Conservation (phyloP, 1,140 invertebrate genomes). For the Drosophila setifemur region DNA sequence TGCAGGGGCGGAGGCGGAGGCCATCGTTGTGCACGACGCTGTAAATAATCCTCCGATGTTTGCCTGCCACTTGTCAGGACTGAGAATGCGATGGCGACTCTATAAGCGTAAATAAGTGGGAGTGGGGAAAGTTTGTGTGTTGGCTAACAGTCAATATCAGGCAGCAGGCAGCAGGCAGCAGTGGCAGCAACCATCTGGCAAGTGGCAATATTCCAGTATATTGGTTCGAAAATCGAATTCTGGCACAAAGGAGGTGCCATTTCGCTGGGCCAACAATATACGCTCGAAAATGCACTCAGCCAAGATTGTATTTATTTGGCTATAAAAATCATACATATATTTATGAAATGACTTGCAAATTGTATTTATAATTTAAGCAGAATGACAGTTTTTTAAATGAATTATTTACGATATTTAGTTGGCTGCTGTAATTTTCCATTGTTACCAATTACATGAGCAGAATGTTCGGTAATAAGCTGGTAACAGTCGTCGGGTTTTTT, state of each 20-base stretch:
- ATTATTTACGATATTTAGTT: no score
- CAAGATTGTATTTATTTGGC: constrained; percentile 19
- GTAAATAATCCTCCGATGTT: constrained; percentile 76
- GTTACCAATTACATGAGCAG: background rate
- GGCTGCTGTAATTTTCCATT: no score
- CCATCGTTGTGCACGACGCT: constrained; percentile 61
- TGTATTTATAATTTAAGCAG: no score
- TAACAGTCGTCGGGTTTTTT: constrained; percentile 6
- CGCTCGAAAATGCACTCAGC: constrained; percentile 27
- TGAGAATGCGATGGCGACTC: constrained; percentile 20
- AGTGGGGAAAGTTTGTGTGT: constrained; percentile 5
- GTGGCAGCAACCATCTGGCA: constrained; percentile 21
- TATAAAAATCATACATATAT: constrained; percentile 1
- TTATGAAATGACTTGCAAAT: background rate
- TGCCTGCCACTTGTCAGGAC: constrained; percentile 55
- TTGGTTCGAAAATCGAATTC: constrained; percentile 53
- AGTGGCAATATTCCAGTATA: constrained; percentile 55
- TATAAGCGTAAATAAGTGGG: constrained; percentile 22
- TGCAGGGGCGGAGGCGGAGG: background rate
- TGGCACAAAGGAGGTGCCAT: background rate
- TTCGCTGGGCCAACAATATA: constrained; percentile 6
- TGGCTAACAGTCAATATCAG: constrained; percentile 32
- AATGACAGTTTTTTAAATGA: no score
- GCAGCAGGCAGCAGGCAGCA: constrained; percentile 6
- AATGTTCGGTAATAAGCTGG: background rate